Evolutionary conservation across 2,888 invertebrate species (phyloP).

Genomic region (Cantharis nigra): DNA sequence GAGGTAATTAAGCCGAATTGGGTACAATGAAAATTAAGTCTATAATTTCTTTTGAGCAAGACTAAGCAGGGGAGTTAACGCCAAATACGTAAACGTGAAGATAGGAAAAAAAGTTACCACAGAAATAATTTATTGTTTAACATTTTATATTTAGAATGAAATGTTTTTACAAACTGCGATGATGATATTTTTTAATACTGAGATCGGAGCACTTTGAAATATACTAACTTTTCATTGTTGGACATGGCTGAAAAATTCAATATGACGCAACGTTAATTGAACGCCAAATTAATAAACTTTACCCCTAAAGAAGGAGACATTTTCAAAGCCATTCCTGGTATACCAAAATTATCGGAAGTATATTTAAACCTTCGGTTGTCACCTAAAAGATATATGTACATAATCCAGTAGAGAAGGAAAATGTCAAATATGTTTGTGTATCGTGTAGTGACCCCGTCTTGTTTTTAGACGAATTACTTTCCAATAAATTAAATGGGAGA

Average conservation of each 20-base stretch:
- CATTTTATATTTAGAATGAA: neutral
- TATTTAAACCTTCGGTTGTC: too few relatives aligned
- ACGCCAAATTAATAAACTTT: neutral
- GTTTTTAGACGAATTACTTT: too few relatives aligned
- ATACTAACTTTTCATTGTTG: neutral
- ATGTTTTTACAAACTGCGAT: neutral
- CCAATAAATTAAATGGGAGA: too few relatives aligned
- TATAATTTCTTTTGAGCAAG: neutral
- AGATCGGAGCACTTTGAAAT: neutral
- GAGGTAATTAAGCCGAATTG: neutral
- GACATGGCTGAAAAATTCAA: neutral
- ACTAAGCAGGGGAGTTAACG: neutral
- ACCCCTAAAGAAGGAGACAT: too few relatives aligned
- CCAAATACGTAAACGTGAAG: neutral
- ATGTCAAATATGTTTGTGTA: too few relatives aligned
- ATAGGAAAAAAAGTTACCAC: neutral
- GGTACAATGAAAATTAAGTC: neutral
- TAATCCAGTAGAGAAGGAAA: too few relatives aligned
- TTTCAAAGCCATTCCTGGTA: too few relatives aligned
- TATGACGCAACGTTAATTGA: neutral
- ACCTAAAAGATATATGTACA: too few relatives aligned
- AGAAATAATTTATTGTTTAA: neutral
- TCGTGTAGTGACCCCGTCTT: too few relatives aligned
- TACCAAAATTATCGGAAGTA: too few relatives aligned
- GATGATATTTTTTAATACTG: neutral